Conservation (phyloP, 2,113 vertebrate genomes). For the Aptenodytes patagonicus region DNA sequence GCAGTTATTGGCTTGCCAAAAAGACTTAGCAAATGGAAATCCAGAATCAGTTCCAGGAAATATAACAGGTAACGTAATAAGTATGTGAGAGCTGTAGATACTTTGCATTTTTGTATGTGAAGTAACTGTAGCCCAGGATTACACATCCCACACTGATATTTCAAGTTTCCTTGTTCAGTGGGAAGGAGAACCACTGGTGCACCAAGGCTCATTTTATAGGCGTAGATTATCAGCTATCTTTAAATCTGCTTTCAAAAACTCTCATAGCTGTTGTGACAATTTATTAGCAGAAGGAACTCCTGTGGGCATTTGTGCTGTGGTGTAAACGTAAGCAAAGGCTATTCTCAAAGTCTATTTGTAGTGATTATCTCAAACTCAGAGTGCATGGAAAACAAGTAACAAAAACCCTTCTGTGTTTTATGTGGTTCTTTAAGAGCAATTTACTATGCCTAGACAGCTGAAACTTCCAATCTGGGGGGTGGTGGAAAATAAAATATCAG, state of each 20-base stretch:
- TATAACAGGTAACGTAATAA: background rate
- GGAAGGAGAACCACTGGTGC: background rate
- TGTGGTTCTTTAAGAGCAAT: background rate
- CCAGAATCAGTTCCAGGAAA: slow-evolving; percentile 24
- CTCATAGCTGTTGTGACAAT: background rate
- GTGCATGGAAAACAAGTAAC: background rate
- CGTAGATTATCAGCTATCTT: background rate
- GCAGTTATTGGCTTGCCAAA: background rate
- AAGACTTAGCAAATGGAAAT: slow-evolving; percentile 11
- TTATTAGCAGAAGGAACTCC: background rate
- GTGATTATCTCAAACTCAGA: background rate
- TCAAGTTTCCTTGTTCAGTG: slow-evolving; percentile 11
- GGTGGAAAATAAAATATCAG: background rate
- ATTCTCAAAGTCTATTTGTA: background rate
- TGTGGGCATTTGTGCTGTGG: background rate
- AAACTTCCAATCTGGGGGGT: background rate
- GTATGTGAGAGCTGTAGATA: background rate
- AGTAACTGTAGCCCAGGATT: background rate
- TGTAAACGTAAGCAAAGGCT: background rate
- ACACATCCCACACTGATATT: slow-evolving; percentile 47
- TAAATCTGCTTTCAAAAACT: background rate
- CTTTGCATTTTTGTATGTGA: slow-evolving; percentile 40
- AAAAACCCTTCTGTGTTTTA: background rate
- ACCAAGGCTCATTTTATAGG: background rate
- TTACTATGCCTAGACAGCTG: background rate